Evolutionary conservation across 2,888 invertebrate species (phyloP).

Genomic region (Nephrotoma guestfalica): DNA sequence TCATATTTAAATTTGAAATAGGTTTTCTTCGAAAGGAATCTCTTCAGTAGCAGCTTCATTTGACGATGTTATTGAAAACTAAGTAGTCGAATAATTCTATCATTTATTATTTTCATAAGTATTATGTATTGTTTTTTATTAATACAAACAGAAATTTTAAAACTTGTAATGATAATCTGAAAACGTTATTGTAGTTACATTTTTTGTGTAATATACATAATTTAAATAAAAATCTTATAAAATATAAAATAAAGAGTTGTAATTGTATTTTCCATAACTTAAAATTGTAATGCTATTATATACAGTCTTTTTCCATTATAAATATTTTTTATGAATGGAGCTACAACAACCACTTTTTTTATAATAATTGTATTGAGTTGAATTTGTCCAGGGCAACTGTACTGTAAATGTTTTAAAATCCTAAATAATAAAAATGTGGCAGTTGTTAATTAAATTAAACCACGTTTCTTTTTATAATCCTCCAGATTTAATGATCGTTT

Average conservation of each 20-base stretch:
- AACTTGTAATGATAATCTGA: not conserved
- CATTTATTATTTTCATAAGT: no score
- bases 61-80: no score
- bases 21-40: no score
- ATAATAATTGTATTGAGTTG: not conserved
- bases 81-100: no score
- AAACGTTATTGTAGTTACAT: not conserved
- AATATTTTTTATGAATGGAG: not conserved
- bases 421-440: not conserved
- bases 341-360: not conserved
- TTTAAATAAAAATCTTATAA: not conserved
- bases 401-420: not conserved
- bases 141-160: not conserved
- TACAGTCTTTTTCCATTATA: not conserved
- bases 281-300: not conserved
- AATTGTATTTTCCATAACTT: not conserved
- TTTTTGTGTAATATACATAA: not conserved
- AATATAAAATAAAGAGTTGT: not conserved
- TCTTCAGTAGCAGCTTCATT: no score
- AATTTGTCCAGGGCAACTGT: not conserved
- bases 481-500: constrained; percentile 76
- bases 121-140: not conserved
- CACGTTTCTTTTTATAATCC: constrained; percentile 86
- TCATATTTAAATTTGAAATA: no score
- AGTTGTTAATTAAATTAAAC: constrained; percentile 49